A percentile compares a stretch with the other conserved stretches of the same genome.
phyloP scores from a whole-genome alignment of 2,888 invertebrate genomes.

The Allophyes oxyacanthae region DNA sequence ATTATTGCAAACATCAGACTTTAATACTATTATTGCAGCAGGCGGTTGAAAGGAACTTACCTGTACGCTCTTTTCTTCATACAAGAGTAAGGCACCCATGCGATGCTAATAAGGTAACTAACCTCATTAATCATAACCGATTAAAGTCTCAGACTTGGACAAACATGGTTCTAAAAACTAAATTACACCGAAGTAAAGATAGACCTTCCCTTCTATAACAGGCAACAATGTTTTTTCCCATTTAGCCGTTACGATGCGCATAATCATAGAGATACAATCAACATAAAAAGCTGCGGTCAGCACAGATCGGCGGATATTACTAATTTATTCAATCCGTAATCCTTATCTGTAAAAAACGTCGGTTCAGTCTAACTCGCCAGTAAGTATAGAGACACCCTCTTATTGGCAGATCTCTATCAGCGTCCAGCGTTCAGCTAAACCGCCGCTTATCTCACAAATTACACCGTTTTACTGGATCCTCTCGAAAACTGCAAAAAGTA shows the following conservation, averaged over 20 bases:
- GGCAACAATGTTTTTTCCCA: neutral
- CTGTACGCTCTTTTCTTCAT: neutral
- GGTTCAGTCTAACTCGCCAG: conserved; percentile 19
- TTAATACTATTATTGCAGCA: conserved; percentile 30
- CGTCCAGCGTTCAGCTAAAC: conserved; percentile 68
- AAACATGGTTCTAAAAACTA: too few relatives aligned
- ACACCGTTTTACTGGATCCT: conserved; percentile 81
- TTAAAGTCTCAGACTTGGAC: too few relatives aligned
- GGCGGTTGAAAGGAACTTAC: conserved; percentile 17
- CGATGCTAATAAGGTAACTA: neutral
- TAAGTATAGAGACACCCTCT: conserved; percentile 58
- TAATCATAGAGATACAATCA: neutral
- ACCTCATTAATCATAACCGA: too few relatives aligned
- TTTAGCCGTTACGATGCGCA: neutral
- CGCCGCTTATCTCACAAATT: conserved; percentile 83
- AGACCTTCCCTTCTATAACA: too few relatives aligned
- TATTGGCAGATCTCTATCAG: conserved; percentile 77
- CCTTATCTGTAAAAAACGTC: conserved; percentile 41
- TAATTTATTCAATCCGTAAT: conserved; percentile 49
- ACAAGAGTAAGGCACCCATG: neutral
- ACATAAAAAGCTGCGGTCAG: conserved; percentile 15
- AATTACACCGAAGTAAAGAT: too few relatives aligned
- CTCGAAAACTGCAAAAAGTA: conserved; percentile 78
- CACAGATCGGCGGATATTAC: conserved; percentile 28
- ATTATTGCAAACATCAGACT: conserved; percentile 38